These are phyloP conservation scores for Botia kubotai DNA, from an alignment of 2,797 vertebrate genomes.

Conservation along the genomic window DNA sequence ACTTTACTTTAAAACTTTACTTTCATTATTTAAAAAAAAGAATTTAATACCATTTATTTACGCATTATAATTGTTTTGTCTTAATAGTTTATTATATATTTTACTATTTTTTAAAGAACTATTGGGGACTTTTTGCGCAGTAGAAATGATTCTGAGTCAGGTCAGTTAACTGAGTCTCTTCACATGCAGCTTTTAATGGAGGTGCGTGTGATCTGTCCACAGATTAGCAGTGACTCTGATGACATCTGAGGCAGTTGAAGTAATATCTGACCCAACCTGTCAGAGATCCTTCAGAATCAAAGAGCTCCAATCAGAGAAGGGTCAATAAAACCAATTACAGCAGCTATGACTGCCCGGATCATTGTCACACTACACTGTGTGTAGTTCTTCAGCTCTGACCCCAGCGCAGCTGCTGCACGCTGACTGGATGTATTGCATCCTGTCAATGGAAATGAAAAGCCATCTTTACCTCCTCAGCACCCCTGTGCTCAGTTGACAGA, in stretches of 20 bases:
- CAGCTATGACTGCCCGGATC: slow-evolving; percentile 32
- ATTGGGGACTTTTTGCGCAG: too few species aligned
- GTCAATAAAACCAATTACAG: slow-evolving; percentile 62
- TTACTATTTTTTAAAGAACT: too few species aligned
- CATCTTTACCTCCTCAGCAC: slow-evolving; percentile 5
- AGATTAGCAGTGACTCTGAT: slow-evolving; percentile 35
- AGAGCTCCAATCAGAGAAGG: slow-evolving; percentile 49
- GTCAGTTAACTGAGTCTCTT: not conserved
- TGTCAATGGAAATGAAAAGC: slow-evolving; percentile 49
- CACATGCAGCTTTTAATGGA: slow-evolving; percentile 28
- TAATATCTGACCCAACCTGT: slow-evolving; percentile 7
- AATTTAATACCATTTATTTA: too few species aligned
- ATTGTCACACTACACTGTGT: not conserved
- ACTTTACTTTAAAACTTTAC: too few species aligned
- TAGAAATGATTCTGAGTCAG: too few species aligned
- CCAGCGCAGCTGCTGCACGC: slow-evolving; percentile 33
- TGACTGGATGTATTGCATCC: slow-evolving; percentile 55
- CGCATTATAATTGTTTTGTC: too few species aligned
- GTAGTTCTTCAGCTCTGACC: slow-evolving; percentile 24
- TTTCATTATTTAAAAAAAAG: too few species aligned
- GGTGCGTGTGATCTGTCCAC: slow-evolving; percentile 17
- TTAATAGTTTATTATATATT: too few species aligned
- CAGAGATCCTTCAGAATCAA: slow-evolving; percentile 49
- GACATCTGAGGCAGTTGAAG: slow-evolving; percentile 14
- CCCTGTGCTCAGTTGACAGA: slow-evolving; percentile 6